Conservation (phyloP, 2,888 invertebrate genomes). For the Epiblema foenella region DNA sequence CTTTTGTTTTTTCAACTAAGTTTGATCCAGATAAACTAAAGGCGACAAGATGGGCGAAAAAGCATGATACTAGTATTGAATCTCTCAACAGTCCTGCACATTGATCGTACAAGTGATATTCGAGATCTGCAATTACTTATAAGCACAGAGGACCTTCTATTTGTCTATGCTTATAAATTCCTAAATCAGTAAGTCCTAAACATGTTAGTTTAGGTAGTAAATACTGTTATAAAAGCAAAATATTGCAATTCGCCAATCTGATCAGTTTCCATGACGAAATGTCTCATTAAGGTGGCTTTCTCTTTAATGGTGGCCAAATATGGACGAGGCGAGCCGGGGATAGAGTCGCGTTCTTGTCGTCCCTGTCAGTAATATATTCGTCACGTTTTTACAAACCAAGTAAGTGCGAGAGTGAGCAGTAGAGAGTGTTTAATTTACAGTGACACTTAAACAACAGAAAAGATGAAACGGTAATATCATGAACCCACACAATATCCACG, state of each 20-base stretch:
- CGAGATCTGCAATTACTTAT: background rate
- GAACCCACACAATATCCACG: background rate
- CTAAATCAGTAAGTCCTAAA: too few species aligned
- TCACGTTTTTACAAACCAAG: background rate
- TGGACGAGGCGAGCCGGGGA: background rate
- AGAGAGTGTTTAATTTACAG: background rate
- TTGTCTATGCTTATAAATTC: too few species aligned
- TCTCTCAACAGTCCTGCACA: too few species aligned
- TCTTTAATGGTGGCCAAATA: constrained; percentile 22
- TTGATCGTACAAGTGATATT: too few species aligned
- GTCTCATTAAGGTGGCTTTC: constrained; percentile 20
- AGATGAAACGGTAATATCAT: background rate
- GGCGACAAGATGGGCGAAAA: too few species aligned
- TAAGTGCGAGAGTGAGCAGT: background rate
- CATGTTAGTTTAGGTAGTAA: background rate
- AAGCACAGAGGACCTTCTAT: too few species aligned
- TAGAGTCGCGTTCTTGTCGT: background rate
- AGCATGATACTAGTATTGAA: too few species aligned
- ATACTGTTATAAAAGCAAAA: background rate
- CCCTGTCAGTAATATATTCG: background rate
- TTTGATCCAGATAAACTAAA: too few species aligned
- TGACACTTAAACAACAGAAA: background rate
- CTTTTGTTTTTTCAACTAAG: too few species aligned
- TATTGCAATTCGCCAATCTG: constrained; percentile 14
- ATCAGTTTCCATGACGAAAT: constrained; percentile 1